Base-by-base conservation (phyloP, 2,888 invertebrate genomes). In the Drosophila basisetae region DNA sequence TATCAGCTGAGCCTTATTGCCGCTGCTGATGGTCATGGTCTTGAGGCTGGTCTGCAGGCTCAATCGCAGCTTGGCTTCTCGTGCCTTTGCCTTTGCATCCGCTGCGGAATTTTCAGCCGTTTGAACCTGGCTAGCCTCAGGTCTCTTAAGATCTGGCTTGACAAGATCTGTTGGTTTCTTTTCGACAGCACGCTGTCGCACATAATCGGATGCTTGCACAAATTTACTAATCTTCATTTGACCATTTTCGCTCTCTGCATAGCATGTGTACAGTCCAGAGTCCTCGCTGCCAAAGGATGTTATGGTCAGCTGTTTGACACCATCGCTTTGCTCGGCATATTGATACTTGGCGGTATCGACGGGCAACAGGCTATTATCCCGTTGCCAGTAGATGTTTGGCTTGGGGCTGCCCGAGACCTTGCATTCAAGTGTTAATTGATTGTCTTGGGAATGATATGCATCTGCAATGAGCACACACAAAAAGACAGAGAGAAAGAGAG, bases 381-480 rank as follows among this genome's bases (percentile, higher is more conserved):
- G 54, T 95, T 95, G 92, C 93, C 93, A 92, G 65, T 73, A 91
- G 65, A 97, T 95, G 0, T 94, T 94, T 0, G 97, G 96, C n/a
- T 95, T 94, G 4, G 96, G 96, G 83, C 96, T 95, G 10, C 96
- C 96, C 53, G 96, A 95, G 33, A 97, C 95, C 58, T 96, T 95
- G 90, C 97, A 97, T 92, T 97, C 97, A 62, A 97, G 93, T 4
- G 95, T 94, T 31, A 97, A 93, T 89, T 96, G 96, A 91, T 97
- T 96, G 86, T 95, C 95, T 52, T 95, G 94, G 82, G 95, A 94
- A 87, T 95, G 95, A 92, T 96, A 97, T 39, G 94, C 94, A 92
- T 97, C 97, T 93, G 86, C 28, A 85, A 88, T 63, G 72, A 73
- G 76, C 52, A 31, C 18, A 75, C 56, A 59, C 53, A 54, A 52